Evolutionary conservation across 2,888 invertebrate species (phyloP).

Genomic region (Notodonta ziczac): DNA sequence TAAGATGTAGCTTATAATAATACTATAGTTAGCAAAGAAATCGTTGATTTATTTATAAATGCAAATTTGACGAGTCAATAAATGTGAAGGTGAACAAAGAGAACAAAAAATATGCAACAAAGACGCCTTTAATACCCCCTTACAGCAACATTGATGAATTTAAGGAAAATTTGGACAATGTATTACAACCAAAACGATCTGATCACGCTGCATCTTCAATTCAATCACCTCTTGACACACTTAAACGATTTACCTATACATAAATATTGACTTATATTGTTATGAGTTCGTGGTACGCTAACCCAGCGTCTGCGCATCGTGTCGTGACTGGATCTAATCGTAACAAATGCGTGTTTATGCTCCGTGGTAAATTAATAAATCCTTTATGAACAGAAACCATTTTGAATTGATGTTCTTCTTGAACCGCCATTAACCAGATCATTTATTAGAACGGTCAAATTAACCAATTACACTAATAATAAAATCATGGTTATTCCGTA

Average conservation of each 20-base stretch:
- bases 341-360: slow-evolving; percentile 18
- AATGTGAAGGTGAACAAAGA: not conserved
- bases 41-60: not conserved
- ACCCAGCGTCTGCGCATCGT: slow-evolving; percentile 13
- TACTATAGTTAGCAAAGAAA: not conserved
- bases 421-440: no score
- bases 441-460: no score
- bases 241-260: not conserved
- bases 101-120: not conserved
- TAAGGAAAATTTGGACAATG: no score
- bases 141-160: no score
- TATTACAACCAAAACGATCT: no score
- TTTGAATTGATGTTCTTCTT: no score
- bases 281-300: not conserved
- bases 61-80: not conserved
- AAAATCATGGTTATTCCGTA: no score
- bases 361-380: slow-evolving; percentile 42
- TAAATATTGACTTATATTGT: not conserved
- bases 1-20: not conserved
- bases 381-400: not conserved
- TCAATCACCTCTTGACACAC: not conserved
- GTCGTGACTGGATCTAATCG: slow-evolving; percentile 24
- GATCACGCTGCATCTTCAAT: not conserved
- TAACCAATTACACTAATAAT: no score
- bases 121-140: not conserved